Base-by-base conservation (phyloP, 2,797 vertebrate species). In the Pseudochaenichthys georgianus region DNA sequence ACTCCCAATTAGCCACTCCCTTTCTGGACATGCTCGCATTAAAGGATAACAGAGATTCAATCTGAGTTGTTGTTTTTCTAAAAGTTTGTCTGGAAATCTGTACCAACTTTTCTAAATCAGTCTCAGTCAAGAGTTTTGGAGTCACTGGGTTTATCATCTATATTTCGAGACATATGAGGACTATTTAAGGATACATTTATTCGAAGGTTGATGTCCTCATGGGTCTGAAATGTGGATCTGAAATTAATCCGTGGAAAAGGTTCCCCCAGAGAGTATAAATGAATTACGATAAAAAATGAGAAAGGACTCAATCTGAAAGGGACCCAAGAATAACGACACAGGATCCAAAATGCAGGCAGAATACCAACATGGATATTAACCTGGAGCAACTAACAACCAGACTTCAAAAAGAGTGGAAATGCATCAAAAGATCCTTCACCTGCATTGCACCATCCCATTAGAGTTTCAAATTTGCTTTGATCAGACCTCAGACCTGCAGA, bases 21-120 rank as follows among this genome's bases (percentile, higher is more conserved):
- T 51, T 51, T 73, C 54, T 61, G 23, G 70, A 48, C n/a, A 21
- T 52, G 66, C 70, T 80, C 68, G 65, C 41, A 62, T 77, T 28
- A 64, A 57, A 62, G 60, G 3, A 73, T 80, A 19, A 73, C 28
- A 58, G 12, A 75, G 72, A 79, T 70, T 59, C 21, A 21, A 51
- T 65, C 66, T 1, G 21, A 66, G 50, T 61, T 64, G 19, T 15
- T 50, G 19, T 72, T 71, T 46, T 13, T 45, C 28, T 54, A 12
- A 51, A 47, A 61, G 64, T 68, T 69, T 57, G 42, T 64, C 68
- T 58, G 11, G 53, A 48, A 51, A 59, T 47, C 41, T 38, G 2
- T 42, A 11, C 47, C 3, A 72, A 54, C 63, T 65, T 66, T 15
- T 4, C 16, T 31, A 7, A 60, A 42, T 41, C 16, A 23, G 5